phyloP scores from a whole-genome alignment of 2,888 invertebrate species.

The Caenorhabditis plicata region DNA sequence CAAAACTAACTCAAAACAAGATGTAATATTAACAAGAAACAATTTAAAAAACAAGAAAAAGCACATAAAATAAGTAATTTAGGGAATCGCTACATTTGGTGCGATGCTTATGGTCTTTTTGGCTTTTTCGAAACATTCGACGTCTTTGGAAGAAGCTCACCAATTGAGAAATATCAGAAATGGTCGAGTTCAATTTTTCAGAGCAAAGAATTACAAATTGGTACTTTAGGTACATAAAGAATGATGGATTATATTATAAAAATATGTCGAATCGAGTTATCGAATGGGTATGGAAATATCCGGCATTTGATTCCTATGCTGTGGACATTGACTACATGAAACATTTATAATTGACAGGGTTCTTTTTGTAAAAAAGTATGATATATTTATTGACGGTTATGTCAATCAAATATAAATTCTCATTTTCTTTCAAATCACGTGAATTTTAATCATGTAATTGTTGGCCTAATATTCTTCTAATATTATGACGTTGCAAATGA shows the following conservation, averaged over 20 bases:
- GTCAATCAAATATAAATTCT: too few species aligned
- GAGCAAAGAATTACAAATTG: not conserved
- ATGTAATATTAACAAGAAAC: not conserved
- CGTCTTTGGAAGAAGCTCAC: slow-evolving; percentile 44
- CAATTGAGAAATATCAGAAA: slow-evolving; percentile 34
- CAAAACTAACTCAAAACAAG: not conserved
- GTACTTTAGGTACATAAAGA: slow-evolving; percentile 28
- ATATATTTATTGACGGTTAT: too few species aligned
- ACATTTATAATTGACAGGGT: too few species aligned
- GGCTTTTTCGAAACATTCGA: slow-evolving; percentile 41
- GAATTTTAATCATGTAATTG: too few species aligned
- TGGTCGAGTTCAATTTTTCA: slow-evolving; percentile 21
- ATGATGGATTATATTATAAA: slow-evolving; percentile 38
- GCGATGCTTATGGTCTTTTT: slow-evolving; percentile 48
- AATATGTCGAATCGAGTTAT: slow-evolving; percentile 3
- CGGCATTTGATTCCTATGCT: slow-evolving; percentile 38
- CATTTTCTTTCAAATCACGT: too few species aligned
- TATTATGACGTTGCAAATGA: too few species aligned
- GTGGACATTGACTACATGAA: too few species aligned
- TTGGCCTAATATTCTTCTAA: too few species aligned
- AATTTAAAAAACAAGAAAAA: slow-evolving; percentile 1
- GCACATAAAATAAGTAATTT: too few species aligned
- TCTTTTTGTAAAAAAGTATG: too few species aligned
- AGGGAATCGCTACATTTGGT: too few species aligned
- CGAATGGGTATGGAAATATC: slow-evolving; percentile 44